These are phyloP conservation scores for Amphilophus citrinellus DNA, from an alignment of 2,113 vertebrate genomes.

Conservation along the genomic window DNA sequence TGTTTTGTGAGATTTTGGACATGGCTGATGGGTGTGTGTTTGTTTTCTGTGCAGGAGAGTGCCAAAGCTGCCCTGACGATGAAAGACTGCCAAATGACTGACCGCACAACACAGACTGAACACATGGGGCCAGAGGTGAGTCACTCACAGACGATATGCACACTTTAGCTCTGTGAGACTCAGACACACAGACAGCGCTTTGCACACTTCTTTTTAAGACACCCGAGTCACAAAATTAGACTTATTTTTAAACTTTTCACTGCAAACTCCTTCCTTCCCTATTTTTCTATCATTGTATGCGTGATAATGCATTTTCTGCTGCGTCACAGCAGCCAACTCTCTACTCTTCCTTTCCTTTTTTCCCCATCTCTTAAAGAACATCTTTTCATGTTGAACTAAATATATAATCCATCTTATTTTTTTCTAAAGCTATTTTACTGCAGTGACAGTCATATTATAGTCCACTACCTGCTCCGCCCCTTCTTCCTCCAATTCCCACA, in stretches of 20 bases:
- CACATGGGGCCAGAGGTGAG: constrained; percentile 91
- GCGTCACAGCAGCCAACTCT: neutral
- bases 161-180: constrained; percentile 18
- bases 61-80: constrained; percentile 87
- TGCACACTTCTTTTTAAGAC: neutral
- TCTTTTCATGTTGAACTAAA: constrained; percentile 33
- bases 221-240: constrained; percentile 4
- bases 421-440: constrained; percentile 39
- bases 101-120: constrained; percentile 96
- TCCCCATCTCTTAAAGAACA: constrained; percentile 17
- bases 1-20: constrained; percentile 20
- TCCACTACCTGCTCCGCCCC: constrained; percentile 35
- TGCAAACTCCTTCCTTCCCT: neutral
- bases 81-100: constrained; percentile 87
- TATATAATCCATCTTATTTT: constrained; percentile 47
- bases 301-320: constrained; percentile 38
- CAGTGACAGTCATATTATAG: constrained; percentile 54
- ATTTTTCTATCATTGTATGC: constrained; percentile 11
- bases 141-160: constrained; percentile 52
- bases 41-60: constrained; percentile 87
- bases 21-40: constrained; percentile 53
- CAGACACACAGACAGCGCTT: constrained; percentile 8
- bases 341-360: constrained; percentile 11
- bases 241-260: neutral
- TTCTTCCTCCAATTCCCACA: constrained; percentile 39